phyloP scores from a whole-genome alignment of 2,888 invertebrate species.

The Cerastis rubricosa region DNA sequence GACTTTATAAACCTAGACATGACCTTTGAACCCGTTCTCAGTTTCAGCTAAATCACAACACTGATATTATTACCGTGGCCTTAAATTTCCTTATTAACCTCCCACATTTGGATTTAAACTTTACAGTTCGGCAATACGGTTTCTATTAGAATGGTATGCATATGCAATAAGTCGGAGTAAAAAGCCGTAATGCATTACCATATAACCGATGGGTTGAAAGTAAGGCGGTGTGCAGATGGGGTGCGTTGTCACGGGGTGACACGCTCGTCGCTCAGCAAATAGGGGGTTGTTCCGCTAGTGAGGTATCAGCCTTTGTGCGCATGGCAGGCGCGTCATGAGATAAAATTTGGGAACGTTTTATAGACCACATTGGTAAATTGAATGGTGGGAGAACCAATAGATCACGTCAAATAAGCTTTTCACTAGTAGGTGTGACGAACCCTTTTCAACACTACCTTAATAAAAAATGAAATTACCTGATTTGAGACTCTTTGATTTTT shows the following conservation, averaged over 20 bases:
- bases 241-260: constrained; percentile 72
- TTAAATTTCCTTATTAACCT: constrained; percentile 36
- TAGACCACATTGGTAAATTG: constrained; percentile 12
- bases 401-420: constrained; percentile 21
- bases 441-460: constrained; percentile 19
- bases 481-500: not conserved
- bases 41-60: constrained; percentile 54
- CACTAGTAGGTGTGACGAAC: not conserved
- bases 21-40: constrained; percentile 46
- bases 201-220: constrained; percentile 77
- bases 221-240: constrained; percentile 75
- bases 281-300: constrained; percentile 68
- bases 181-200: constrained; percentile 76
- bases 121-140: constrained; percentile 7
- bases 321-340: constrained; percentile 71
- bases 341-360: constrained; percentile 49
- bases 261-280: constrained; percentile 69
- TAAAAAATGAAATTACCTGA: not conserved
- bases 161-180: constrained; percentile 48
- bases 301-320: constrained; percentile 73
- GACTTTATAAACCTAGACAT: constrained; percentile 34
- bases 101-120: constrained; percentile 30
- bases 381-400: constrained; percentile 34
- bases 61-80: constrained; percentile 54
- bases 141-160: constrained; percentile 20